These are phyloP conservation scores for Crocidura indochinensis DNA, from an alignment of 2,797 vertebrate species.

Conservation along the genomic window DNA sequence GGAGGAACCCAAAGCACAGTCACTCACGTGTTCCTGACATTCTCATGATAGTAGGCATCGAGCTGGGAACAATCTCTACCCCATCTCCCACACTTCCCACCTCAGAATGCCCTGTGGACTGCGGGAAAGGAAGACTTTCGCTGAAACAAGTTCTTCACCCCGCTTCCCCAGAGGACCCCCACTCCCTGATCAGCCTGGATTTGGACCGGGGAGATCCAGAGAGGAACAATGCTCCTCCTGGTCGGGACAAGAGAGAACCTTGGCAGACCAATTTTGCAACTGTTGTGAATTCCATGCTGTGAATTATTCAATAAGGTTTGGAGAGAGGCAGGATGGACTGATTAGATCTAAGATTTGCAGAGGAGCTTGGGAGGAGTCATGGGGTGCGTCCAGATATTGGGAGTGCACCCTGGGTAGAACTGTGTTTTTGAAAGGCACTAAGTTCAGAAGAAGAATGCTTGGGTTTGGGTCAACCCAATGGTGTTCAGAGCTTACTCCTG, in stretches of 20 bases:
- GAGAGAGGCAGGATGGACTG: background rate
- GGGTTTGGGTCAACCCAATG: too few relatives aligned
- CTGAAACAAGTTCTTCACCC: conserved; percentile 25
- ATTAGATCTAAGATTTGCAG: background rate
- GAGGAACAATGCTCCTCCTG: too few relatives aligned
- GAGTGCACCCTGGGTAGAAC: background rate
- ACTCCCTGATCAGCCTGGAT: background rate
- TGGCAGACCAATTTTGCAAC: background rate
- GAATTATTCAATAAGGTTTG: background rate
- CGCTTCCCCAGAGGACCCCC: conserved; percentile 17
- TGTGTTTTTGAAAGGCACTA: background rate
- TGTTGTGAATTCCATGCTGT: background rate
- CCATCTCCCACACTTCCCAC: conserved; percentile 75
- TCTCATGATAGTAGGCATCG: background rate
- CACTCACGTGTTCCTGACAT: background rate
- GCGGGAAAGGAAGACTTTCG: conserved; percentile 11
- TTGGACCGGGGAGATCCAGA: background rate
- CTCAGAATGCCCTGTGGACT: conserved; percentile 49
- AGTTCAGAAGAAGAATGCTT: background rate
- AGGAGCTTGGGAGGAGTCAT: too few relatives aligned
- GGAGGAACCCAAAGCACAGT: conserved; percentile 4
- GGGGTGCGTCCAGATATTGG: fast-evolving
- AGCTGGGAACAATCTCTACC: conserved; percentile 51
- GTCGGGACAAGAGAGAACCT: background rate
- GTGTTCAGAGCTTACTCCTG: too few relatives aligned